Percentiles rank a stretch among this genome's conserved stretches.
Evolutionary conservation across 2,797 vertebrate species (phyloP).

Genomic region (Myotis findleyi): DNA sequence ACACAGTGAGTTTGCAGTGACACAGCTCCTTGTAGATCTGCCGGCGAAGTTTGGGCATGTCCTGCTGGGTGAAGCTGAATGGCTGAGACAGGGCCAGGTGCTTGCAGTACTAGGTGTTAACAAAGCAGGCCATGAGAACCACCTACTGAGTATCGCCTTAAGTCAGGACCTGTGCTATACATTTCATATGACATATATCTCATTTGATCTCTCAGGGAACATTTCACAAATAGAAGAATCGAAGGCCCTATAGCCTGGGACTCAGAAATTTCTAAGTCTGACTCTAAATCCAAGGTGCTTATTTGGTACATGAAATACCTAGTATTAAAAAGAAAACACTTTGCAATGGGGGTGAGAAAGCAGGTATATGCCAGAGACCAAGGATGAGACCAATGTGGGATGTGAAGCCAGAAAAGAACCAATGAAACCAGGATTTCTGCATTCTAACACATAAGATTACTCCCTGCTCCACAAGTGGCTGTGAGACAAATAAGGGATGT

Average conservation of each 20-base stretch:
- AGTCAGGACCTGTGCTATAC: not conserved
- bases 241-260: not conserved
- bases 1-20: conserved; percentile 95
- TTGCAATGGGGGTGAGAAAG: not conserved
- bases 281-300: not conserved
- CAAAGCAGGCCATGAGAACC: conserved; percentile 69
- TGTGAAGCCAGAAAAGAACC: not conserved
- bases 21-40: conserved; percentile 99
- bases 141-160: not conserved
- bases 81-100: conserved; percentile 94
- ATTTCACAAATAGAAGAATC: conserved; percentile 28
- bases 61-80: conserved; percentile 95
- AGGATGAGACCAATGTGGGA: not conserved
- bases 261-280: not conserved
- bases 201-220: conserved; percentile 14
- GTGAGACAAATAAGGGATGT: not conserved
- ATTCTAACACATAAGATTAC: not conserved
- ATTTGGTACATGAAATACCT: not conserved
- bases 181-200: not conserved
- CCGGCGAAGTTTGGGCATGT: conserved; percentile 96
- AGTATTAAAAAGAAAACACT: not conserved
- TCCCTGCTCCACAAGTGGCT: not conserved
- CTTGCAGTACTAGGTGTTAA: conserved; percentile 93
- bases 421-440: conserved; percentile 3
- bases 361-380: not conserved